Base-by-base conservation (phyloP, 2,888 invertebrate species). In the Drosophila gaucha region DNA sequence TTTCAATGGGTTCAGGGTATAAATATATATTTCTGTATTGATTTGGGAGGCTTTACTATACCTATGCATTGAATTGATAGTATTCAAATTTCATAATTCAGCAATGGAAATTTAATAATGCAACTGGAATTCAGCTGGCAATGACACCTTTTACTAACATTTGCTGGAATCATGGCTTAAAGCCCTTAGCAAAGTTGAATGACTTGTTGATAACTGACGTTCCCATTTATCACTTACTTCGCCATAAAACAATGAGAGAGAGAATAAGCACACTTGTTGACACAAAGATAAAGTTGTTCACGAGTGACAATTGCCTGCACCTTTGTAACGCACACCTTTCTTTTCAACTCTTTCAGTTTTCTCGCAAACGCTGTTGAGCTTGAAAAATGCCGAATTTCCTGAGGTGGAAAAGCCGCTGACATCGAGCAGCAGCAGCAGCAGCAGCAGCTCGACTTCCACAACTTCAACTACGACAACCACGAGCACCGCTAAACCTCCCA, bases 401-500 rank as follows among this genome's bases (percentile, higher is more conserved):
- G n/a, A 22, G n/a, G 10, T 20, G 31, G 58, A 70, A 12, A 31
- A 50, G 14, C 46, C 50, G 14, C 22, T 30, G 8, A 24, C 46
- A 14, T 51, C 58, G 14, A 63, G 31, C 47, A 56, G 47, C 20
- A 58, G 35, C 50, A 67, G 57, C 50, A 60, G 14, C 44, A 44
- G 36, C 26, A 44, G 55, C 49, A 47, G 22, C 20, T 59, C 76
- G 6, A 60, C 56, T 57, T 80, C 63, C 50, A 89, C 67, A 49
- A 58, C 79, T 9, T 56, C 78, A n/a, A 16, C 35, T 6, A 26
- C 36, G 14, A 50, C 14, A 22, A 33, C 24, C 20, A 78, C 10
- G 22, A 33, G 33, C 20, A 78, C 10, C 39, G 46, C 56, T 60
- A 89, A 65, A 4, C 46, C 86, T n/a, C 86, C 92, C n/a, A 49